Conservation (phyloP, 2,888 invertebrate genomes). For the Nymphalis c-album region DNA sequence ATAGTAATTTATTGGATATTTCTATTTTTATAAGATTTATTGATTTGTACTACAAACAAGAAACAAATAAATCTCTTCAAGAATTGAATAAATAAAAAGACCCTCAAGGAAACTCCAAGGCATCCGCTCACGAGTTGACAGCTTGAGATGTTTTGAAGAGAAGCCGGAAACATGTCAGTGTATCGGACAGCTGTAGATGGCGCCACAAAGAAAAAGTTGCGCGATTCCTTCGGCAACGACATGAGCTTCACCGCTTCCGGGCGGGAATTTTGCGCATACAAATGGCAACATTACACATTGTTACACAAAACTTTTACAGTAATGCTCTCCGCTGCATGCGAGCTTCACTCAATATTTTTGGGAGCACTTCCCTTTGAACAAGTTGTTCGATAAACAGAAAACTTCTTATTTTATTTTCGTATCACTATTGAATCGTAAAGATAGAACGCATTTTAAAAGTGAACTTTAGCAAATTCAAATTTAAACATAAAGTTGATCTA, state of each 20-base stretch:
- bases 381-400: slow-evolving; percentile 63
- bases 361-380: slow-evolving; percentile 60
- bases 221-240: slow-evolving; percentile 53
- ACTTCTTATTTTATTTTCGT: slow-evolving; percentile 45
- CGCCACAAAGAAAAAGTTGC: slow-evolving; percentile 74
- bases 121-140: slow-evolving; percentile 73
- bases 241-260: slow-evolving; percentile 65
- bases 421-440: slow-evolving; percentile 32
- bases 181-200: slow-evolving; percentile 75
- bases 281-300: slow-evolving; percentile 80
- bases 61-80: slow-evolving; percentile 64
- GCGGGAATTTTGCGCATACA: slow-evolving; percentile 72
- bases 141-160: slow-evolving; percentile 77
- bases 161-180: slow-evolving; percentile 77
- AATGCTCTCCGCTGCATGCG: slow-evolving; percentile 66
- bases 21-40: slow-evolving; percentile 12
- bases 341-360: slow-evolving; percentile 66
- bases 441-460: slow-evolving; percentile 31
- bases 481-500: slow-evolving; percentile 14
- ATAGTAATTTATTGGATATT: not conserved
- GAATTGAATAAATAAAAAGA: slow-evolving; percentile 68
- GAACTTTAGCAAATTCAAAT: slow-evolving; percentile 27
- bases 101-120: slow-evolving; percentile 73
- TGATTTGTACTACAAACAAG: slow-evolving; percentile 37
- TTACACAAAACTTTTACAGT: slow-evolving; percentile 75